A percentile compares a stretch with the other conserved stretches of the same genome.
Evolutionary conservation across 2,113 vertebrate species (phyloP).

Genomic region (Camelus bactrianus): DNA sequence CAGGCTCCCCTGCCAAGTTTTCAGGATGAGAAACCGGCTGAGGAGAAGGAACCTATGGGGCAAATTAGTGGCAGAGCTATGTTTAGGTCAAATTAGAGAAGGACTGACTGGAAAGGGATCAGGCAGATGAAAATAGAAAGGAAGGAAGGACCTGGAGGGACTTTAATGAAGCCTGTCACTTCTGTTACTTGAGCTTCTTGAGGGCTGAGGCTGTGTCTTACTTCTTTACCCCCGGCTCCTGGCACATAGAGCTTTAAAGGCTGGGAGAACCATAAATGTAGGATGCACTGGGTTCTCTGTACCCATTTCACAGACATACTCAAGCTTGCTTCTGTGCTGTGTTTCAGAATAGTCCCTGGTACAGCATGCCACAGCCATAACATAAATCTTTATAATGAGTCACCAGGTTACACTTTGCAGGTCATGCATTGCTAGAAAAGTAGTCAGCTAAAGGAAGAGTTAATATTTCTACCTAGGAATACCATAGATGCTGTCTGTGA

Average conservation of each 20-base stretch:
- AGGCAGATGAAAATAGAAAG: neutral
- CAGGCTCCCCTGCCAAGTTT: neutral
- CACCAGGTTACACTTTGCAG: neutral
- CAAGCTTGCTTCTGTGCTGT: neutral
- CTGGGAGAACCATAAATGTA: neutral
- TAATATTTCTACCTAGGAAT: slow-evolving; percentile 23
- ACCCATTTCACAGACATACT: neutral
- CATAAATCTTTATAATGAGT: neutral
- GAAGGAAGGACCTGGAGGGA: neutral
- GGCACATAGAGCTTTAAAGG: neutral
- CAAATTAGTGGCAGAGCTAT: neutral
- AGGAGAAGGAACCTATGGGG: neutral
- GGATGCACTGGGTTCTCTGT: neutral
- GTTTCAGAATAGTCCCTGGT: neutral
- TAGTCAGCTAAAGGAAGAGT: slow-evolving; percentile 12
- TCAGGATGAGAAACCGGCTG: neutral
- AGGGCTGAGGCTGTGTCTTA: neutral
- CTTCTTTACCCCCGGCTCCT: neutral
- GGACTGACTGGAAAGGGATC: neutral
- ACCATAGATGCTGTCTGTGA: neutral
- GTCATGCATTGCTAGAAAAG: neutral
- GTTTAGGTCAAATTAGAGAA: slow-evolving; percentile 43
- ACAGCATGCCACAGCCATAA: neutral
- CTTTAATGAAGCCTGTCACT: neutral
- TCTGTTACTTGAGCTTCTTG: neutral